Conservation (phyloP, 2,888 invertebrate species). For the Agrotis exclamationis region DNA sequence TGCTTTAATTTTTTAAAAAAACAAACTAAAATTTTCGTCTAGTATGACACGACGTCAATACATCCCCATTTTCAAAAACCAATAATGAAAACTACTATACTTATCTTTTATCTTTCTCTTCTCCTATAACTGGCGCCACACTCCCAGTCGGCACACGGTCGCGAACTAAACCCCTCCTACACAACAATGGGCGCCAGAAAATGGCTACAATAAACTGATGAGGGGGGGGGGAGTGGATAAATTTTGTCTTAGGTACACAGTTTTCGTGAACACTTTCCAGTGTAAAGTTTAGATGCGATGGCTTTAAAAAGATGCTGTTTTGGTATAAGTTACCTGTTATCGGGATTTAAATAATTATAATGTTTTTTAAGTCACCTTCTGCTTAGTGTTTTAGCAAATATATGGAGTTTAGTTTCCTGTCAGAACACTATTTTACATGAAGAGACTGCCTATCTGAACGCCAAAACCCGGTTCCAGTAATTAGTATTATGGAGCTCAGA, state of each 20-base stretch:
- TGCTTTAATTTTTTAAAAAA: no score
- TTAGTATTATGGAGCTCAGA: no score
- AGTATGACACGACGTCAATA: no score
- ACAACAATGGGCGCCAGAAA: slow-evolving; percentile 72
- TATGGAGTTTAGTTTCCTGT: no score
- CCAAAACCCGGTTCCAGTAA: no score
- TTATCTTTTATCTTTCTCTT: not conserved
- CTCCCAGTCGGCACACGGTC: slow-evolving; percentile 58
- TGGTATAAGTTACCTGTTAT: not conserved
- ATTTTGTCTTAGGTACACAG: slow-evolving; percentile 69
- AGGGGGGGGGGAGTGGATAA: slow-evolving; percentile 65
- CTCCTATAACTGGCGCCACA: slow-evolving; percentile 47
- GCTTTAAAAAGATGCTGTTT: not conserved
- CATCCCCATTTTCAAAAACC: no score
- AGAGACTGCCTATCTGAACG: no score
- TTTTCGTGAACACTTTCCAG: slow-evolving; percentile 62
- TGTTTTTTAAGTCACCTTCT: no score
- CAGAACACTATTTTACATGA: no score
- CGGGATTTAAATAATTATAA: not conserved
- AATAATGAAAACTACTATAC: not conserved
- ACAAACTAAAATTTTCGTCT: no score
- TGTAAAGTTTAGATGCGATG: slow-evolving; percentile 42
- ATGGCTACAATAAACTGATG: slow-evolving; percentile 76
- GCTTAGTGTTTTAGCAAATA: no score
- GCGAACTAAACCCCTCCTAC: slow-evolving; percentile 68